A percentile compares a stretch with the other conserved stretches of the same genome.
Conservation (phyloP, 2,113 vertebrate species). For the Protobothrops mucrosquamatus region DNA sequence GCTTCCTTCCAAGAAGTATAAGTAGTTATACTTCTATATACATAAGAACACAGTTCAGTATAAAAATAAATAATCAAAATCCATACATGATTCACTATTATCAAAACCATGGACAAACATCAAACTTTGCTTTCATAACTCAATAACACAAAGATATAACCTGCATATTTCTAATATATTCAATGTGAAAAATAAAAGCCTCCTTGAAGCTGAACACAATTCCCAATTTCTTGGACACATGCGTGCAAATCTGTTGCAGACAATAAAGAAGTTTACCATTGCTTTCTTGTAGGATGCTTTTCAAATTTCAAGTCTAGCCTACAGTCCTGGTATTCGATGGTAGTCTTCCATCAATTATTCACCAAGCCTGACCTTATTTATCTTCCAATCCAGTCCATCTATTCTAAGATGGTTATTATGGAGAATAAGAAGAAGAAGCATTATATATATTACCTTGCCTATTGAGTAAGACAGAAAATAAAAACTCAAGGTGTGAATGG, state of each 20-base stretch:
- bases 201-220: neutral
- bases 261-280: neutral
- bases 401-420: neutral
- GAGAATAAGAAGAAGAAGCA: neutral
- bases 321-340: neutral
- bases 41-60: neutral
- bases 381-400: neutral
- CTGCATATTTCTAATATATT: neutral
- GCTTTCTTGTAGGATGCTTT: neutral
- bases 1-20: neutral
- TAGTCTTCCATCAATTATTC: neutral
- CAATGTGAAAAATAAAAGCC: neutral
- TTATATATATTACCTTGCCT: neutral
- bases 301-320: neutral
- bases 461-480: neutral
- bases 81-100: neutral
- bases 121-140: neutral
- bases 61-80: neutral
- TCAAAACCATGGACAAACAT: neutral
- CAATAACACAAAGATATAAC: neutral
- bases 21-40: neutral
- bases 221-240: neutral
- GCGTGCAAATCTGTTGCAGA: neutral
- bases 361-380: neutral
- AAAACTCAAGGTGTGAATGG: neutral